Conservation (phyloP, 2,888 invertebrate species). For the Oscheius sp. region DNA sequence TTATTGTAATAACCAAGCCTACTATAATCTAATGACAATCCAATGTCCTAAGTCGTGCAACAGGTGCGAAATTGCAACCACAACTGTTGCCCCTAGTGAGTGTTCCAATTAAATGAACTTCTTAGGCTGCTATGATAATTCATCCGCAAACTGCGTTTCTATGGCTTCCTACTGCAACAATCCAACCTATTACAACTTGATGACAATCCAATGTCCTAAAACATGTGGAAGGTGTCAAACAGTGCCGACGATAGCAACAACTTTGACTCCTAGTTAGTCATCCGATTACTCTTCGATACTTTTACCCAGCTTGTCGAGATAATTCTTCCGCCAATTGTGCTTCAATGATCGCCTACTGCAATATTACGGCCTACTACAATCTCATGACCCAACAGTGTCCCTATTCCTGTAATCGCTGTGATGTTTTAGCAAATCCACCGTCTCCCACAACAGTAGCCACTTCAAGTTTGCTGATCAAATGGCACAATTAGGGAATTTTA, state of each 20-base stretch:
- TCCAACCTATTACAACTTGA: neutral
- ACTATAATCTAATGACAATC: neutral
- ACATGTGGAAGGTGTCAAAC: neutral
- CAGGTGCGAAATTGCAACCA: neutral
- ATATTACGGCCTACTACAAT: neutral
- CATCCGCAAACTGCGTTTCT: neutral
- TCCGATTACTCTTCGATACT: too few relatives aligned
- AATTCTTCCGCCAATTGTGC: neutral
- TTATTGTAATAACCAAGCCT: neutral
- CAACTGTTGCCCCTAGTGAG: neutral
- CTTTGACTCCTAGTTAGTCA: too few relatives aligned
- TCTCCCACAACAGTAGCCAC: too few relatives aligned
- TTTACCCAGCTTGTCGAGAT: neutral
- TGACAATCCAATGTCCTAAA: slow-evolving; percentile 5
- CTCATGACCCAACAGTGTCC: slow-evolving; percentile 3
- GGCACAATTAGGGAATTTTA: neutral
- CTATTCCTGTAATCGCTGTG: neutral
- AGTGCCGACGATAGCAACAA: too few relatives aligned
- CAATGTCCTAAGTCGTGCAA: neutral
- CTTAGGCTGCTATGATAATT: slow-evolving; percentile 3
- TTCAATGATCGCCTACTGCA: neutral
- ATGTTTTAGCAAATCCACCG: neutral
- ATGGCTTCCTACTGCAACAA: slow-evolving; percentile 2
- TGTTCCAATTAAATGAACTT: too few relatives aligned
- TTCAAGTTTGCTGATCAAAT: neutral